phyloP scores from a whole-genome alignment of 2,113 vertebrate species.

The Pelobates fuscus region DNA sequence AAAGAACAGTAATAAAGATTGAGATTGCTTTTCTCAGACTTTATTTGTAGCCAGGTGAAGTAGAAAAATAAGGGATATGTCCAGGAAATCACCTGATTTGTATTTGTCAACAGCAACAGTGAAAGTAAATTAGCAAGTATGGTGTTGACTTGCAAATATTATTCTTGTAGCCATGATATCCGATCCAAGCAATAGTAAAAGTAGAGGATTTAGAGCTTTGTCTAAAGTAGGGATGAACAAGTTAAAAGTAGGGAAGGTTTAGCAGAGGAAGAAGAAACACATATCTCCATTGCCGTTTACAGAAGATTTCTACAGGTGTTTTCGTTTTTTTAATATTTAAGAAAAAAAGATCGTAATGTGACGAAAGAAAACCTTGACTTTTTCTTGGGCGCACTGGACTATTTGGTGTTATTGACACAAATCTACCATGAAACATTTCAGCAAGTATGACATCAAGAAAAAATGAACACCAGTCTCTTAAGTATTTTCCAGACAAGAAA shows the following conservation, averaged over 20 bases:
- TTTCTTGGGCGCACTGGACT: neutral
- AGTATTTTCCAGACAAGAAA: neutral
- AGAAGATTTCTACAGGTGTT: neutral
- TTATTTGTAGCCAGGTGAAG: neutral
- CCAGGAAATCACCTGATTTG: constrained; percentile 31
- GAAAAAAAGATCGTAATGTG: too few relatives aligned
- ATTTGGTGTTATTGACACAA: neutral
- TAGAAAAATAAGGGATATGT: neutral
- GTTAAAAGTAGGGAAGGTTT: neutral
- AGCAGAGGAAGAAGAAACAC: neutral
- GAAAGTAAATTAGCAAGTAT: neutral
- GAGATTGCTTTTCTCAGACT: neutral
- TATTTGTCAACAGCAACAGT: constrained; percentile 11
- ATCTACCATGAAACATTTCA: neutral
- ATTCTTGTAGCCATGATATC: neutral
- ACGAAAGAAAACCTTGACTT: neutral
- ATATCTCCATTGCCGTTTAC: neutral
- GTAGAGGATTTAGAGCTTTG: neutral
- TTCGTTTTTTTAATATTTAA: too few relatives aligned
- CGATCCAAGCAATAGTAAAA: neutral
- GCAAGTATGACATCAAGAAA: neutral
- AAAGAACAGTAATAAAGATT: too few relatives aligned
- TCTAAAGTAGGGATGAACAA: neutral
- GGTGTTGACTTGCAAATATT: constrained; percentile 36
- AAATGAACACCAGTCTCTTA: neutral